Evolutionary conservation across 2,113 vertebrate genomes (phyloP).

Genomic region (Cebidichthys violaceus): DNA sequence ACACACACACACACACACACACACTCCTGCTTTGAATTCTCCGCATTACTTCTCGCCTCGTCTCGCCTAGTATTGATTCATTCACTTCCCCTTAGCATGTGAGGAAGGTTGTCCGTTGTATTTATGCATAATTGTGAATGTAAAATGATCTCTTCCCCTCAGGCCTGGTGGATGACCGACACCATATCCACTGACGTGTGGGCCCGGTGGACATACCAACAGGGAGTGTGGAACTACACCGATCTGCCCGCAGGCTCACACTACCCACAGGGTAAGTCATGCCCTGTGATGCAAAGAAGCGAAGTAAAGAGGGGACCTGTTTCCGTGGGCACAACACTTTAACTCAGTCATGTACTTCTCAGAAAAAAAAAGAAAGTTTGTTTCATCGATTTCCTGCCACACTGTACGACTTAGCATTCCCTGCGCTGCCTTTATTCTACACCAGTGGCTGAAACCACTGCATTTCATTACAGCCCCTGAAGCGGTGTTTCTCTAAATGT

Average conservation of each 20-base stretch:
- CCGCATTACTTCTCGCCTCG: background rate
- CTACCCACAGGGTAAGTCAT: slow-evolving; percentile 67
- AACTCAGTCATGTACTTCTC: background rate
- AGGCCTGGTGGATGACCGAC: slow-evolving; percentile 82
- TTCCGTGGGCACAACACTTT: background rate
- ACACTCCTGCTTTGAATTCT: background rate
- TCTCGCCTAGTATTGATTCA: background rate
- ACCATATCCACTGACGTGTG: slow-evolving; percentile 74
- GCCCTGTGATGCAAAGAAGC: background rate
- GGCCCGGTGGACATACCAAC: slow-evolving; percentile 41
- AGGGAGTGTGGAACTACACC: slow-evolving; percentile 68
- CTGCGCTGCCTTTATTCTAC: background rate
- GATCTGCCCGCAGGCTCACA: slow-evolving; percentile 48
- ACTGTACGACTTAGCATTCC: background rate
- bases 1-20: background rate
- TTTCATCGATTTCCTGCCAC: background rate
- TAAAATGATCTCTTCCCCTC: background rate
- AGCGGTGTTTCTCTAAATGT: background rate
- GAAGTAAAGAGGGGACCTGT: background rate
- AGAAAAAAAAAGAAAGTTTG: background rate
- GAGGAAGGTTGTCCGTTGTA: too few species aligned
- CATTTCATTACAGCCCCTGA: background rate
- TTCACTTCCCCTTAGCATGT: background rate
- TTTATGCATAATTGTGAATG: background rate
- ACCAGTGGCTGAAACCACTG: background rate